Base-by-base conservation (phyloP, 2,113 vertebrate genomes). In the Arenaria interpres region DNA sequence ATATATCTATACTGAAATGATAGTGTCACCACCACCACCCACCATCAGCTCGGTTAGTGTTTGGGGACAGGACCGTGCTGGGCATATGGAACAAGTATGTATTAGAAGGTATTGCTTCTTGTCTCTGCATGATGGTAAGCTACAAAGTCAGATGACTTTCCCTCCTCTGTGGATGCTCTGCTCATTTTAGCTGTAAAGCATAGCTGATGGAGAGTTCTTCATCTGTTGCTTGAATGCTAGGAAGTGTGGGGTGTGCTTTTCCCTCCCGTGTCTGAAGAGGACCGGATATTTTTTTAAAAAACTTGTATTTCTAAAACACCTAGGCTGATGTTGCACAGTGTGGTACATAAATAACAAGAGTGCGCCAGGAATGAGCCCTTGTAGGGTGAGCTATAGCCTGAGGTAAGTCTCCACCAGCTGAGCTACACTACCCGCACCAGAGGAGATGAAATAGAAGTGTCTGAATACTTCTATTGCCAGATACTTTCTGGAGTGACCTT, bases 321-420 rank as follows among this genome's bases (percentile, higher is more conserved):
- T 89, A 63, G 63, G 92, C 74, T 86, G 88, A 41, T 84, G 85
- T 83, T 91, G 85, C 20, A 4, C 83, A 88, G 88, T 69, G 27
- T 90, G 90, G 78, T 88, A 93, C 85, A 54, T 85, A 92, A 90
- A 93, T 95, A 97, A 93, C 79, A 91, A 93, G 80, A 91, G 68
- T 32, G 45, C 57, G 85, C 53, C 33, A 85, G 88, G 81, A 90
- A 91, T 0, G 7, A 92, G 83, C 16, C 32, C 63, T 96, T 83
- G 86, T 48, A 88, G 85, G 76, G 86, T 91, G 91, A 90, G 74
- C 93, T 88, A 63, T 96, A 96, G 94, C 93, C 96, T 69, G 79
- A 93, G 93, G 93, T 96, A 92, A 88, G 88, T 83, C 83, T 95
- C 89, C 69, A 66, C 10, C 75, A 92, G 91, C 91, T 94, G 90